Percentiles rank a stretch among this genome's conserved stretches.
phyloP scores from a whole-genome alignment of 2,888 invertebrate species.

The Dryomyza anilis region DNA sequence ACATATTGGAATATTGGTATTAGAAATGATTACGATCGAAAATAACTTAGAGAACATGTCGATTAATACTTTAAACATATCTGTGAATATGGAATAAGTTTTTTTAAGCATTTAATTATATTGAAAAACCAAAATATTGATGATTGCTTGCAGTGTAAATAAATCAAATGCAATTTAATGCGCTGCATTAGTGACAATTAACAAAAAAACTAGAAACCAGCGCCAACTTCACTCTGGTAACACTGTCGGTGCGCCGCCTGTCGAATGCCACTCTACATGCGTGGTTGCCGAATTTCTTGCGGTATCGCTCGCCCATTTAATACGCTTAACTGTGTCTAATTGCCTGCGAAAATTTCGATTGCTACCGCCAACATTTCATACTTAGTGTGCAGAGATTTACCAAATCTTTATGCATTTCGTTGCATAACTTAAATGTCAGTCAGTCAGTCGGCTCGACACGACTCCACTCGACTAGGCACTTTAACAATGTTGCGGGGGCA shows the following conservation, averaged over 20 bases:
- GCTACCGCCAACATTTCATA: neutral
- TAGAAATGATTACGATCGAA: no score
- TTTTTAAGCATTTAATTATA: no score
- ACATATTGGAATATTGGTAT: no score
- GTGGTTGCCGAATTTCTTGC: neutral
- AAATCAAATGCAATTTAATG: neutral
- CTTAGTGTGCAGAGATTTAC: no score
- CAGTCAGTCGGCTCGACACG: no score
- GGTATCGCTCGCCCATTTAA: slow-evolving; percentile 17
- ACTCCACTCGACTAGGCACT: neutral
- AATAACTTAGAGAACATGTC: no score
- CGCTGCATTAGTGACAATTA: neutral
- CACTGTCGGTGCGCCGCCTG: neutral
- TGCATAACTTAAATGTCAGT: no score
- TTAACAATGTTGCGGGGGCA: neutral
- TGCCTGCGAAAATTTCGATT: slow-evolving; percentile 29
- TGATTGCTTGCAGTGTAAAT: neutral
- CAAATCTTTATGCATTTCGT: no score
- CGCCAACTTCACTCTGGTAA: neutral
- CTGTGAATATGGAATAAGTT: no score
- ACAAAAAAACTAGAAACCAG: neutral
- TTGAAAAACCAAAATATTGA: no score
- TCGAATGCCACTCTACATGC: slow-evolving; percentile 1
- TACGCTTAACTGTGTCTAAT: slow-evolving; percentile 31
- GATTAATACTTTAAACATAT: no score